phyloP scores from a whole-genome alignment of 2,113 vertebrate genomes.

The Progne subis region DNA sequence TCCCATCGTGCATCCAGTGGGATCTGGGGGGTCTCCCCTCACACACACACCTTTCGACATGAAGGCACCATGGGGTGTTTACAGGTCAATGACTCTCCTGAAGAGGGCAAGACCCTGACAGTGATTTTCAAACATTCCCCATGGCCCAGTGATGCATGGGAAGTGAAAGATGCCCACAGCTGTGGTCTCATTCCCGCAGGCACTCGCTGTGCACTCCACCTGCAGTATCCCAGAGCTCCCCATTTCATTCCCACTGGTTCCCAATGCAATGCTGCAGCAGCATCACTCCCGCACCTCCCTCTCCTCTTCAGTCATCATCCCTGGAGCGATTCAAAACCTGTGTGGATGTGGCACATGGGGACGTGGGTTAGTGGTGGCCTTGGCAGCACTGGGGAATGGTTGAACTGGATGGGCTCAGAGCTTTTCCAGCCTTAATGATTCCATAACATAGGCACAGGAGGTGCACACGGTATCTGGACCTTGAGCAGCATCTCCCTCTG shows the following conservation, averaged over 20 bases:
- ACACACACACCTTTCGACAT: background rate
- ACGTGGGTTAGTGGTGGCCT: background rate
- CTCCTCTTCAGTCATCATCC: background rate
- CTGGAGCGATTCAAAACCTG: background rate
- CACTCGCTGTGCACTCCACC: rapidly evolving
- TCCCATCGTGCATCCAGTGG: rapidly evolving
- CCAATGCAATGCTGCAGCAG: background rate
- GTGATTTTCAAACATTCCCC: background rate
- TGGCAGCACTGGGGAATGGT: background rate
- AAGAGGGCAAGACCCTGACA: background rate
- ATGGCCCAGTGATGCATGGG: background rate
- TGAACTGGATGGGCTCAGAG: background rate
- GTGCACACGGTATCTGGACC: rapidly evolving
- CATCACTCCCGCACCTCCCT: background rate
- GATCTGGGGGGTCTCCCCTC: background rate
- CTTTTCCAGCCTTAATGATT: background rate
- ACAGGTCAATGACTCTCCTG: background rate
- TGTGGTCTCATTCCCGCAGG: background rate
- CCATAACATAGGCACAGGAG: rapidly evolving
- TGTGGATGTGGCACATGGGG: background rate
- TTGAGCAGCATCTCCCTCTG: slow-evolving; percentile 52
- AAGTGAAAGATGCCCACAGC: background rate
- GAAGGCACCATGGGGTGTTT: background rate
- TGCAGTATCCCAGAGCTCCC: background rate
- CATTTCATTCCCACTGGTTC: background rate